Evolutionary conservation across 2,113 vertebrate species (phyloP).

Genomic region (Harpagus bidentatus): DNA sequence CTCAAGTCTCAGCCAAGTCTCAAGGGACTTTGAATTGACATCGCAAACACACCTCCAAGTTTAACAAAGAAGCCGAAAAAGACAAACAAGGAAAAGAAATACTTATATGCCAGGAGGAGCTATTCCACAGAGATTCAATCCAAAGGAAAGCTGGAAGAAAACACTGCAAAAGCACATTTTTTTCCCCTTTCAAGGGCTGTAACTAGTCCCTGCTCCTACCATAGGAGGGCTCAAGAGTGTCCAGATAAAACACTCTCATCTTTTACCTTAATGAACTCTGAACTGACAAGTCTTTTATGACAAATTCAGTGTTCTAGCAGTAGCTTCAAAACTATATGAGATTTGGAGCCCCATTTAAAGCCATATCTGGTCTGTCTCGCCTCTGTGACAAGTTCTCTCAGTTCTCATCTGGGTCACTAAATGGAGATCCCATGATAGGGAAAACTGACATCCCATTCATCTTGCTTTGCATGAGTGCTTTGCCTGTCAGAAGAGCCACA

Average conservation of each 20-base stretch:
- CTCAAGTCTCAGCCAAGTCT: conserved; percentile 58
- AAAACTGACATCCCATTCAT: conserved; percentile 75
- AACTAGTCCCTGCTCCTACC: neutral
- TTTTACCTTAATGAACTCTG: conserved; percentile 76
- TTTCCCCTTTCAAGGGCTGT: neutral
- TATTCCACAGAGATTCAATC: conserved; percentile 35
- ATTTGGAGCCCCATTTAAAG: conserved; percentile 68
- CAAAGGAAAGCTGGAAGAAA: conserved; percentile 45
- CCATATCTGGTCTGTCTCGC: conserved; percentile 50
- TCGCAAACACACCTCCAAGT: conserved; percentile 69
- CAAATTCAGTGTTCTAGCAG: conserved; percentile 67
- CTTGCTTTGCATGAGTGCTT: conserved; percentile 72
- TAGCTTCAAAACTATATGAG: conserved; percentile 62
- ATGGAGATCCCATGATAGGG: conserved; percentile 72
- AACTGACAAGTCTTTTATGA: conserved; percentile 75
- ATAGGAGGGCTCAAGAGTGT: conserved; percentile 27
- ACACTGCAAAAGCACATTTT: conserved; percentile 23
- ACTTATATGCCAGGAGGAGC: conserved; percentile 18
- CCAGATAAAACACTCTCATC: conserved; percentile 69
- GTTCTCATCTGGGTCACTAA: conserved; percentile 76
- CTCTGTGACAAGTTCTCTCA: conserved; percentile 65
- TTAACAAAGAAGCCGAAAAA: conserved; percentile 62
- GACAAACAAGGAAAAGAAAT: conserved; percentile 44
- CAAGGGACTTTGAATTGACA: conserved; percentile 66
- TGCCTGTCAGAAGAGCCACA: conserved; percentile 60